A percentile compares a stretch with the other conserved stretches of the same genome.
phyloP scores from a whole-genome alignment of 2,888 invertebrate species.

The Gastrophysa polygoni region DNA sequence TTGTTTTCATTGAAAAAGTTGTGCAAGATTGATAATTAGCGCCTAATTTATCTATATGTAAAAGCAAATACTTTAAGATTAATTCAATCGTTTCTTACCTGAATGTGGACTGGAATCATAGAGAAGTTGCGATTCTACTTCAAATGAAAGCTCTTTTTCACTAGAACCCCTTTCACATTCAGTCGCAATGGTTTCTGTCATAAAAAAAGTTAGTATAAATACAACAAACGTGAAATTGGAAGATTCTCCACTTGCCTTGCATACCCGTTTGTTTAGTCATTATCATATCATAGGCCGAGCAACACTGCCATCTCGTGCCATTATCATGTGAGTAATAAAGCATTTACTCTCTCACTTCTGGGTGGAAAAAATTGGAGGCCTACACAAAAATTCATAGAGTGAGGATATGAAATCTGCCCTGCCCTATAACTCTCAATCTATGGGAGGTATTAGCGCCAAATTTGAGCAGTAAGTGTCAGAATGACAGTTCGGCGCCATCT shows the following conservation, averaged over 20 bases:
- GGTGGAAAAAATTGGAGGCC: conserved; percentile 19
- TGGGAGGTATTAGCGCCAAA: too few relatives aligned
- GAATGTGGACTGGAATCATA: too few relatives aligned
- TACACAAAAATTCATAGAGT: neutral
- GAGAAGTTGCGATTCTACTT: too few relatives aligned
- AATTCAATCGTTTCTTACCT: conserved; percentile 39
- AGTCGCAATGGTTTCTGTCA: too few relatives aligned
- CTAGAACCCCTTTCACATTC: too few relatives aligned
- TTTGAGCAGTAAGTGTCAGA: too few relatives aligned
- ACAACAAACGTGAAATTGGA: conserved; percentile 39
- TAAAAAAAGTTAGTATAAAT: too few relatives aligned
- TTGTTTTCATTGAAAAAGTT: conserved; percentile 22
- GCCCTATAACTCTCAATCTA: too few relatives aligned
- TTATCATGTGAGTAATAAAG: conserved; percentile 42
- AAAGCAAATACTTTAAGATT: conserved; percentile 46
- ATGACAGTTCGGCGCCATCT: too few relatives aligned
- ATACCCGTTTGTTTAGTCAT: conserved; percentile 57
- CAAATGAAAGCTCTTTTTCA: too few relatives aligned
- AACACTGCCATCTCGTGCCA: conserved; percentile 48
- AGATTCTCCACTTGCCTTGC: conserved; percentile 54
- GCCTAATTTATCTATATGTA: conserved; percentile 49
- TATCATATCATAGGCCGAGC: conserved; percentile 57
- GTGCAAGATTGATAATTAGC: conserved; percentile 33
- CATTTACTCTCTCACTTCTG: conserved; percentile 26
- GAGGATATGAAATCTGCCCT: neutral